Percentiles rank a stretch among this genome's conserved stretches.
Evolutionary conservation across 2,113 vertebrate genomes (phyloP).

Genomic region (Tilapia sparmanii): DNA sequence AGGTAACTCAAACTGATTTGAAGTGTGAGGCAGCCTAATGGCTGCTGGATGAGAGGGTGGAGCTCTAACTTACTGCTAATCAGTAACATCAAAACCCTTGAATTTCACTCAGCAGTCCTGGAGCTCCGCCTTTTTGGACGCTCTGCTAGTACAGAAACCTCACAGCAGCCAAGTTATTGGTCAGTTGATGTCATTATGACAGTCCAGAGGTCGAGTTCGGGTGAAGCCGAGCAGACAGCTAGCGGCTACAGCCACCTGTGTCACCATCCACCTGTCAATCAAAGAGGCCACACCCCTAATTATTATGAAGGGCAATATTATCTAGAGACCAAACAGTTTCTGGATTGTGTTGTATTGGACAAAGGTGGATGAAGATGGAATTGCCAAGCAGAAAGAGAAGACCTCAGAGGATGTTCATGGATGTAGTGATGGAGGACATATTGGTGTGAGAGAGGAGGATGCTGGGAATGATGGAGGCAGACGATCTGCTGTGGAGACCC

Average conservation of each 20-base stretch:
- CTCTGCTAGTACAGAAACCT: not conserved
- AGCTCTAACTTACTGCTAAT: not conserved
- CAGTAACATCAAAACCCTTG: not conserved
- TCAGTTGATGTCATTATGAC: not conserved
- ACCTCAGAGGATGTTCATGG: not conserved
- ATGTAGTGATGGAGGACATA: not conserved
- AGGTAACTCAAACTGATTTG: not conserved
- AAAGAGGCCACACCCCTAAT: not conserved
- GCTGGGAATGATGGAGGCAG: not conserved
- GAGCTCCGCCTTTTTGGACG: not conserved
- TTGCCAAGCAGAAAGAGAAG: not conserved
- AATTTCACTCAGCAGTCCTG: not conserved
- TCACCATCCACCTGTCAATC: not conserved
- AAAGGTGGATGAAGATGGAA: not conserved
- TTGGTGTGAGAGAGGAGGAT: not conserved
- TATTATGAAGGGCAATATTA: not conserved
- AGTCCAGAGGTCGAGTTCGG: not conserved
- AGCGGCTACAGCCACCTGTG: not conserved
- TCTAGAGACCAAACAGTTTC: not conserved
- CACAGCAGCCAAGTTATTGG: not conserved
- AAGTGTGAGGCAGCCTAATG: not conserved
- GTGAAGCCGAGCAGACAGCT: not conserved
- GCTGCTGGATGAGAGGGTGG: not conserved
- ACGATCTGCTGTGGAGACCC: not conserved
- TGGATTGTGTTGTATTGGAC: not conserved